phyloP scores from a whole-genome alignment of 2,797 vertebrate species.

The Acanthis flammea region DNA sequence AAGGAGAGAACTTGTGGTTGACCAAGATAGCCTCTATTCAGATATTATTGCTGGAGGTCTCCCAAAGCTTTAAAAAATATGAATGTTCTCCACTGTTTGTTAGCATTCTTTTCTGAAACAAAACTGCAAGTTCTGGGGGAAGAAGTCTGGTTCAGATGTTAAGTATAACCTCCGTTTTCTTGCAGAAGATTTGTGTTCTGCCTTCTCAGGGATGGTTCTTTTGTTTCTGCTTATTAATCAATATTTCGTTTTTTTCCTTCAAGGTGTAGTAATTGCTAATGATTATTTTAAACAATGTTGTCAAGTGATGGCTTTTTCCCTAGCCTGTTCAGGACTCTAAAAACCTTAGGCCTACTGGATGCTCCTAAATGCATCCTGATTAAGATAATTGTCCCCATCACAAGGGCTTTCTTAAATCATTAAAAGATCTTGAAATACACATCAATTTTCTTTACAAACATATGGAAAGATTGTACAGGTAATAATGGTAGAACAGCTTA shows the following conservation, averaged over 20 bases:
- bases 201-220: background rate
- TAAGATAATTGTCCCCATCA: background rate
- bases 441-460: background rate
- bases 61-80: background rate
- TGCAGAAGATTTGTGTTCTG: background rate
- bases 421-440: background rate
- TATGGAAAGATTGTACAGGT: background rate
- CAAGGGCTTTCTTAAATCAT: background rate
- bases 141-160: background rate
- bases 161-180: background rate
- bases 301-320: background rate
- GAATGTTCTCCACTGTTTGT: background rate
- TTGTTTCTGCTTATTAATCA: background rate
- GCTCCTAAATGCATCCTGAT: background rate
- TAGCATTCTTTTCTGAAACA: background rate
- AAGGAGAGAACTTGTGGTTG: background rate
- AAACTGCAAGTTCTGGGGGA: accelerated
- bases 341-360: background rate
- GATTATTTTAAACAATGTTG: background rate
- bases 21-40: background rate
- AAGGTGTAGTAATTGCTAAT: background rate
- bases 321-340: background rate
- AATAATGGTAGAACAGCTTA: background rate
- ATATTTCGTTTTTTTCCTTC: background rate
- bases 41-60: background rate